Base-by-base conservation (phyloP, 92 coral and sea anemone species). In the Meandrina meandrites region DNA sequence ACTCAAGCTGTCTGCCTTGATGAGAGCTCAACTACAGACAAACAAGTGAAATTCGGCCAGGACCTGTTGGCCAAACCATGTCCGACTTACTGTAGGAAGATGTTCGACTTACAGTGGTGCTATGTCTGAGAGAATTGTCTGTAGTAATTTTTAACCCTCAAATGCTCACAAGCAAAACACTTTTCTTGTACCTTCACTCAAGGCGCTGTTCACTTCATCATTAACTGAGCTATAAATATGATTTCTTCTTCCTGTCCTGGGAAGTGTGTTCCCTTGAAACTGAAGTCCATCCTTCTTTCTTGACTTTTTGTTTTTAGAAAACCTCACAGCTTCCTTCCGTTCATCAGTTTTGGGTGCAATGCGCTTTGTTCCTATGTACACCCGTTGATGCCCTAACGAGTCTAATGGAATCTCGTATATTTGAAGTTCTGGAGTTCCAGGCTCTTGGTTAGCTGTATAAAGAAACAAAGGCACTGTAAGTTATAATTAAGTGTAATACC, bases 361-460 rank as follows among this genome's bases (percentile, higher is more conserved):
- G 30, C 91, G 92, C 75, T 88, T 96, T 50, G 94, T 83, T 8
- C 98, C 96, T 32, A 90, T 89, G 80, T 93, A 91, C 15, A 94
- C 89, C 22, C 91, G 86, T 76, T 92, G 95, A n/a, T 93, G 90
- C 7, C 90, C 87, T 14, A 92, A 78, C 15, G 98, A 96, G 88
- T 96, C 98, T 4, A 96, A 93, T 24, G 98, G 98, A 73, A 96
- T 96, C 86, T 96, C 98, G 79, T 96, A 96, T 32, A 90, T 89
- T 83, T 96, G 98, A 21, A 93, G 94, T 66, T 94, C 98, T 50
- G 96, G 87, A 78, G 91, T 87, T 75, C 90, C 92, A 42, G 87
- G 75, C 70, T 93, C 96, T 34, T 87, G 93, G 30, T 92, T 91
- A 77, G 90, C 94, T 91, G 76, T 0, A 54, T 7, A 19, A 75